phyloP scores from a whole-genome alignment of 2,888 invertebrate genomes.

The Cataglyphis altisquamis region DNA sequence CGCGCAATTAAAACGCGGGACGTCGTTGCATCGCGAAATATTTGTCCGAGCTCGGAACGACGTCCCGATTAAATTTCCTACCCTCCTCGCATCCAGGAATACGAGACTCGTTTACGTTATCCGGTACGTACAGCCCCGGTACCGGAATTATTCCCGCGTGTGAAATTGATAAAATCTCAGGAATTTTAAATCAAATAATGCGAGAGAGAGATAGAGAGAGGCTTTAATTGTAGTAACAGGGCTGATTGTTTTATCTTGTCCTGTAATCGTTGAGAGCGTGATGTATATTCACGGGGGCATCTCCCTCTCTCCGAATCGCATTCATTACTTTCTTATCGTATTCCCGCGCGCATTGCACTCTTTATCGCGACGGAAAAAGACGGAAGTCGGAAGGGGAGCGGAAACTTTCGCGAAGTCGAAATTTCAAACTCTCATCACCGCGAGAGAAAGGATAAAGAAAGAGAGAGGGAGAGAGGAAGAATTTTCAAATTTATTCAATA shows the following conservation, averaged over 20 bases:
- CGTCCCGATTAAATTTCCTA: conserved; percentile 50
- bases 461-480: neutral
- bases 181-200: conserved; percentile 53
- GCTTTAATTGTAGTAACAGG: conserved; percentile 50
- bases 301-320: conserved; percentile 7
- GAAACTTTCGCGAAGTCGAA: conserved; percentile 40
- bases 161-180: conserved; percentile 53
- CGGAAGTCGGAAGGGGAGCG: neutral
- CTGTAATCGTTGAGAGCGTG: conserved; percentile 22
- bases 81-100: conserved; percentile 4
- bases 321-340: conserved; percentile 52
- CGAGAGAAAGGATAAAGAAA: neutral
- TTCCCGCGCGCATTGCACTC: neutral
- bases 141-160: conserved; percentile 52
- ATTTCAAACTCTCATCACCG: conserved; percentile 52
- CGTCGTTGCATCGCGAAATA: conserved; percentile 51
- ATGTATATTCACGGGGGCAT: neutral
- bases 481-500: conserved; percentile 52
- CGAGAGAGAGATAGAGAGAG: neutral
- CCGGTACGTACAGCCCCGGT: neutral
- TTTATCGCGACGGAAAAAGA: conserved; percentile 33
- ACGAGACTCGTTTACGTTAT: conserved; percentile 42
- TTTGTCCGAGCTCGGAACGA: conserved; percentile 18
- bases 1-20: conserved; percentile 29
- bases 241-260: conserved; percentile 50